phyloP scores from a whole-genome alignment of 2,113 vertebrate species.

The Lophochroa leadbeateri region DNA sequence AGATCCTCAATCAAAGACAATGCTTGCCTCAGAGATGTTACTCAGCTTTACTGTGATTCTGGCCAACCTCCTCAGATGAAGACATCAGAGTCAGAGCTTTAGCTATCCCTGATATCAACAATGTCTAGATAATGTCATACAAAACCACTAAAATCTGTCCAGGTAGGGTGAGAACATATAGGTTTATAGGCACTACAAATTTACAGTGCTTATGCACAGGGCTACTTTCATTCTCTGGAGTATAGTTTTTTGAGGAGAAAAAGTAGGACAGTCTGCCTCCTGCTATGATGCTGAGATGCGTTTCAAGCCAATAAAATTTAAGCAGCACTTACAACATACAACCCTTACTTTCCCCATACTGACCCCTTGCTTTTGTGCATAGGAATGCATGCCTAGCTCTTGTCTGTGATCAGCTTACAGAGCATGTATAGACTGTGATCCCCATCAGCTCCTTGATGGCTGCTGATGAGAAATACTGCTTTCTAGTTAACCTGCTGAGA shows the following conservation, averaged over 20 bases:
- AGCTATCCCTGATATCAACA: background rate
- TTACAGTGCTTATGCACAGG: background rate
- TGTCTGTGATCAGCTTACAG: background rate
- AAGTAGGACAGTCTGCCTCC: background rate
- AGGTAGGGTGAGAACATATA: background rate
- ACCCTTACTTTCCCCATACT: background rate
- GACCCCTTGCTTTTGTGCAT: background rate
- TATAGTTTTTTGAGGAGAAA: background rate
- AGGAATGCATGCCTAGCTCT: background rate
- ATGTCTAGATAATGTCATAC: background rate
- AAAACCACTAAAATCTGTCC: background rate
- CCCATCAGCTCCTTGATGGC: background rate
- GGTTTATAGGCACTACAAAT: background rate
- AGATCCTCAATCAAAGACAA: background rate
- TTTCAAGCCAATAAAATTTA: background rate
- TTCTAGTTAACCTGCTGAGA: background rate
- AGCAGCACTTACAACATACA: background rate
- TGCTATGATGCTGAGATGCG: background rate
- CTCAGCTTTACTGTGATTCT: background rate
- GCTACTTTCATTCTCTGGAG: background rate
- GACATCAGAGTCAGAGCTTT: background rate
- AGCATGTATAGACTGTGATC: background rate
- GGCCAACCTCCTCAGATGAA: background rate
- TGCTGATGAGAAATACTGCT: background rate
- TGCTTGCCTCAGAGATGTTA: background rate